Evolutionary conservation across 2,888 invertebrate species (phyloP).

Genomic region (Macrophya alboannulata): DNA sequence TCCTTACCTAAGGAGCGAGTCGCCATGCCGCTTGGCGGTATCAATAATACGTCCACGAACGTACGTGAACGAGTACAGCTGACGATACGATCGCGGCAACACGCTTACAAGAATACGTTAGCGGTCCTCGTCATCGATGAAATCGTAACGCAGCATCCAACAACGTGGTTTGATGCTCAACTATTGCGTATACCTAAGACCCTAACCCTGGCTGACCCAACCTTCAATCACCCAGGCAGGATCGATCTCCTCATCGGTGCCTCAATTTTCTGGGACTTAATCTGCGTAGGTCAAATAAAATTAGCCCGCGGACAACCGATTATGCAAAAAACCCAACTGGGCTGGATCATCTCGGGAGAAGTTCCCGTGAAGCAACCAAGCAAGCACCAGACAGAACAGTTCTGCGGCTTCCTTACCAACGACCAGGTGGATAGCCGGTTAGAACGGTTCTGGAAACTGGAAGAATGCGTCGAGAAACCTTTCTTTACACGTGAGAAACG

Average conservation of each 20-base stretch:
- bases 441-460: slow-evolving; percentile 62
- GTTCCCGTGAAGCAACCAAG: neutral
- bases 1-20: neutral
- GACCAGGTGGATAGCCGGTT: slow-evolving; percentile 52
- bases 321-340: slow-evolving; percentile 32
- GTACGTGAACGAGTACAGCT: neutral
- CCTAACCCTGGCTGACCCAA: slow-evolving; percentile 35
- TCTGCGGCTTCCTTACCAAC: neutral
- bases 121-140: slow-evolving; percentile 31
- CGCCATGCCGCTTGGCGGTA: neutral
- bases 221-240: neutral
- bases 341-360: slow-evolving; percentile 24
- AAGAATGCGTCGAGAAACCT: slow-evolving; percentile 47
- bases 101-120: slow-evolving; percentile 11
- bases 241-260: slow-evolving; percentile 10
- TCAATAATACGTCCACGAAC: slow-evolving; percentile 31
- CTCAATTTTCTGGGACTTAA: neutral
- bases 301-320: neutral
- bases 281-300: slow-evolving; percentile 26
- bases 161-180: neutral
- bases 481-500: slow-evolving; percentile 56
- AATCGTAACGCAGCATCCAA: slow-evolving; percentile 5
- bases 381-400: neutral
- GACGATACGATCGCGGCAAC: slow-evolving; percentile 31
- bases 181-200: neutral